These are phyloP conservation scores for Chloebia gouldiae DNA, from an alignment of 2,113 vertebrate species.

Conservation along the genomic window DNA sequence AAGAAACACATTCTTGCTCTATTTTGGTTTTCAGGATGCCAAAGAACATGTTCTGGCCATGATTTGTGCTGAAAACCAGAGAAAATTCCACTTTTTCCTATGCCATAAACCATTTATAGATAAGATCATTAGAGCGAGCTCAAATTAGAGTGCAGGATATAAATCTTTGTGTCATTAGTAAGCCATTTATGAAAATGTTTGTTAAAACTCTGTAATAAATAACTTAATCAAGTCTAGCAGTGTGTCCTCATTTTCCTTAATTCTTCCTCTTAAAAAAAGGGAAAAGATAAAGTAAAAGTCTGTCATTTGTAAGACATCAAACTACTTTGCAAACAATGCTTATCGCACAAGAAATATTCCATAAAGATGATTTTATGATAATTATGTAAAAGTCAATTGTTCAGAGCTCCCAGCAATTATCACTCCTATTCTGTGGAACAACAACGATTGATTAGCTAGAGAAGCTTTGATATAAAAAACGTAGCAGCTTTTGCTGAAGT, in stretches of 20 bases:
- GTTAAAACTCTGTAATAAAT: slow-evolving; percentile 16
- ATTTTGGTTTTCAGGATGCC: slow-evolving; percentile 6
- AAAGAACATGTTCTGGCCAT: slow-evolving; percentile 8
- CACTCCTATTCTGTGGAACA: background rate
- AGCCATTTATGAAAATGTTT: background rate
- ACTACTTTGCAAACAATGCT: slow-evolving; percentile 5
- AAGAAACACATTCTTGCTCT: slow-evolving; percentile 31
- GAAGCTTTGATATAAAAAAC: background rate
- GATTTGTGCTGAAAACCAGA: slow-evolving; percentile 27
- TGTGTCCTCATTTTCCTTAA: background rate
- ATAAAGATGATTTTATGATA: background rate
- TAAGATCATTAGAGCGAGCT: slow-evolving; percentile 34
- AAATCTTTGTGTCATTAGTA: slow-evolving; percentile 26
- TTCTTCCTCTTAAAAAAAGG: background rate
- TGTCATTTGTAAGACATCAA: background rate
- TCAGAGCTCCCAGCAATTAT: background rate
- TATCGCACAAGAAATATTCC: slow-evolving; percentile 27
- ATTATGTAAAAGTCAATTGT: background rate
- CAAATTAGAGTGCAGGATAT: background rate
- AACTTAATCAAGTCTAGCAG: background rate
- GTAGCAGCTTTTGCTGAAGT: background rate
- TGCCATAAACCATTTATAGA: slow-evolving; percentile 26
- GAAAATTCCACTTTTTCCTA: slow-evolving; percentile 35
- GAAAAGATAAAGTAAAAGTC: slow-evolving; percentile 12
- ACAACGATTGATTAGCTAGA: background rate